Evolutionary conservation across 2,113 vertebrate species (phyloP).

Genomic region (Cochlearius cochlearius): DNA sequence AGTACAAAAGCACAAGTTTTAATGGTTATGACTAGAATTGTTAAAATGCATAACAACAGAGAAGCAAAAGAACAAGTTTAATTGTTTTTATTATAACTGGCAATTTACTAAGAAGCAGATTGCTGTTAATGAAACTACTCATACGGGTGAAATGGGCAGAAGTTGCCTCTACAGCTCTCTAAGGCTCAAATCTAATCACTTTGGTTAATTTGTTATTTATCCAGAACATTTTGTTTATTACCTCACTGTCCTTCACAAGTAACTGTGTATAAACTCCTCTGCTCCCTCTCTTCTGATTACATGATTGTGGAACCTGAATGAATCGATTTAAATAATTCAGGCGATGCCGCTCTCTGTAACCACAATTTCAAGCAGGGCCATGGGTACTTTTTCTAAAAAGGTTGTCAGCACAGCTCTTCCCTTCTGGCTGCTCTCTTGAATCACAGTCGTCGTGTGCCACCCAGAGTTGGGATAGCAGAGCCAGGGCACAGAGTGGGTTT

Average conservation of each 20-base stretch:
- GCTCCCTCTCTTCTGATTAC: neutral
- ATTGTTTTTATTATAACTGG: neutral
- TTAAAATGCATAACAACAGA: neutral
- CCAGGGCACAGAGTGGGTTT: neutral
- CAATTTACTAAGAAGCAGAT: conserved; percentile 11
- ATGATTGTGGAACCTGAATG: neutral
- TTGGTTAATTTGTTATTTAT: conserved; percentile 12
- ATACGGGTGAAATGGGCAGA: neutral
- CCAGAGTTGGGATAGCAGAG: conserved; percentile 44
- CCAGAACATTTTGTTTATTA: neutral
- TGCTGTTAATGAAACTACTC: neutral
- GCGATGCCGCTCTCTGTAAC: neutral
- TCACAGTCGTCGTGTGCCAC: conserved; percentile 48
- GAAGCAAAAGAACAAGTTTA: neutral
- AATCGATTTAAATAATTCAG: neutral
- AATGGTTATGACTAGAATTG: neutral
- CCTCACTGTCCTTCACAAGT: neutral
- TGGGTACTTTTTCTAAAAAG: neutral
- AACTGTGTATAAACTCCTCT: neutral
- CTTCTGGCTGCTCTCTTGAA: neutral
- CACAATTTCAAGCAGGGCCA: neutral
- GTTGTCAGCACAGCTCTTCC: neutral
- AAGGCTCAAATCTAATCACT: neutral
- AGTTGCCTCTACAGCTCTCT: neutral
- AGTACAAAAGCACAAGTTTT: neutral